Percentiles rank a stretch among this genome's conserved stretches.
Conservation (phyloP, 2,113 vertebrate genomes). For the Lycaon pictus region DNA sequence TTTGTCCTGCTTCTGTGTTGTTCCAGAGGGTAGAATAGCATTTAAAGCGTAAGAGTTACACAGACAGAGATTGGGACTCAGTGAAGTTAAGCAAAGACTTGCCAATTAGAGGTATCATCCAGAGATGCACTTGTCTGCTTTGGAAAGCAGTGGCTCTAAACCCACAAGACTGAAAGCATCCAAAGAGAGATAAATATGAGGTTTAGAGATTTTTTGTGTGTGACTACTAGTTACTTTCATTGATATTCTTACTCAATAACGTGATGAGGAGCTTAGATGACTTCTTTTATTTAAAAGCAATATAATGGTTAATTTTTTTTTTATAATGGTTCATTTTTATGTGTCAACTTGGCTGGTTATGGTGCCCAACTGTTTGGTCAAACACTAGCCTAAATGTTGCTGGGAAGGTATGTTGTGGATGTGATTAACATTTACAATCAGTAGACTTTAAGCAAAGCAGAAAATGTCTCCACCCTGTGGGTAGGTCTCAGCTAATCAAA, state of each 20-base stretch:
- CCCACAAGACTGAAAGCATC: background rate
- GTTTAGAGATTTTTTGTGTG: background rate
- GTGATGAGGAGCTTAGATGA: background rate
- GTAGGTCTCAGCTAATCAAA: background rate
- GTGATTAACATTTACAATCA: background rate
- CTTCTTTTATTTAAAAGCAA: background rate
- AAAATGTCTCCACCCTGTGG: background rate
- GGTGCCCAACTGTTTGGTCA: background rate
- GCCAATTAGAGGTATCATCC: background rate
- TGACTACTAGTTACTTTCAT: background rate
- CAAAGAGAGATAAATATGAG: background rate
- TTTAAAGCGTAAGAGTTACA: background rate
- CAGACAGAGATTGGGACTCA: background rate
- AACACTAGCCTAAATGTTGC: background rate
- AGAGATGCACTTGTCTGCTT: background rate
- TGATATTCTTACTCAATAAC: background rate
- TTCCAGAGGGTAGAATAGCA: background rate
- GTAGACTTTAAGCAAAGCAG: background rate
- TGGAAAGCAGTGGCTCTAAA: background rate
- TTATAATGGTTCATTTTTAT: background rate
- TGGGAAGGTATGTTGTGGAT: background rate
- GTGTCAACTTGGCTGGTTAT: background rate
- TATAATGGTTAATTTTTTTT: background rate
- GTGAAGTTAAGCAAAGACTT: conserved; percentile 16
- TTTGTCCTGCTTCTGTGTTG: background rate